Percentiles rank a stretch among this genome's conserved stretches.
Conservation (phyloP, 2,797 vertebrate species). For the Megaceryle alcyon region DNA sequence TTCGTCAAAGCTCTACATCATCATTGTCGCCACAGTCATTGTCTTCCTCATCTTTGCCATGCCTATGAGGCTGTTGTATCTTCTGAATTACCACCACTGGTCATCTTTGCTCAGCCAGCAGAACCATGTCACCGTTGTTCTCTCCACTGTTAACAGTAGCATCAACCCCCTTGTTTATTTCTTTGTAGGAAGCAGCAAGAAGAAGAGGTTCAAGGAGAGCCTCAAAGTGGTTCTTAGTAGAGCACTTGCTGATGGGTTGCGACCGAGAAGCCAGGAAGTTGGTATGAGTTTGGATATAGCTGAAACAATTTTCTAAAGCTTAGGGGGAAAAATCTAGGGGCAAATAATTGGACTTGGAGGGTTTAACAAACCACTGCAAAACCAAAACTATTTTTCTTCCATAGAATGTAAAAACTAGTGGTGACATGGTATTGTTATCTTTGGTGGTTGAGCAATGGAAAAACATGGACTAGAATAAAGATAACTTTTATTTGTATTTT, state of each 20-base stretch:
- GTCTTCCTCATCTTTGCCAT: slow-evolving; percentile 78
- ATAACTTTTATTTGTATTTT: slow-evolving; percentile 45
- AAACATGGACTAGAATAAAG: slow-evolving; percentile 58
- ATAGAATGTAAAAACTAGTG: neutral
- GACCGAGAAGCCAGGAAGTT: slow-evolving; percentile 54
- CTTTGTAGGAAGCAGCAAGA: slow-evolving; percentile 80
- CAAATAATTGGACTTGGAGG: neutral
- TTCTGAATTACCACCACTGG: slow-evolving; percentile 74
- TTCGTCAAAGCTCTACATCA: slow-evolving; percentile 78
- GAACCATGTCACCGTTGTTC: slow-evolving; percentile 72
- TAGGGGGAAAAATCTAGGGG: neutral
- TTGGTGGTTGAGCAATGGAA: slow-evolving; percentile 44
- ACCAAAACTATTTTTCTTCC: neutral
- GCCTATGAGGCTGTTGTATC: slow-evolving; percentile 78
- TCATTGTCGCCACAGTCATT: slow-evolving; percentile 75
- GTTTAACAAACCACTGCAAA: neutral
- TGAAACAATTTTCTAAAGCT: slow-evolving; percentile 71
- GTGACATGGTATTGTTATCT: slow-evolving; percentile 11
- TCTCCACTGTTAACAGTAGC: slow-evolving; percentile 78
- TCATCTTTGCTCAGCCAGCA: slow-evolving; percentile 52
- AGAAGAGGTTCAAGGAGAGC: slow-evolving; percentile 79
- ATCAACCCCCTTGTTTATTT: slow-evolving; percentile 81
- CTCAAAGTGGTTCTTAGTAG: slow-evolving; percentile 78
- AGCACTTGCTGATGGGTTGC: slow-evolving; percentile 74
- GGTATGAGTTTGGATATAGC: slow-evolving; percentile 39